Percentiles rank a stretch among this genome's conserved stretches.
Conservation (phyloP, 2,888 invertebrate genomes). For the Andrena minutula region DNA sequence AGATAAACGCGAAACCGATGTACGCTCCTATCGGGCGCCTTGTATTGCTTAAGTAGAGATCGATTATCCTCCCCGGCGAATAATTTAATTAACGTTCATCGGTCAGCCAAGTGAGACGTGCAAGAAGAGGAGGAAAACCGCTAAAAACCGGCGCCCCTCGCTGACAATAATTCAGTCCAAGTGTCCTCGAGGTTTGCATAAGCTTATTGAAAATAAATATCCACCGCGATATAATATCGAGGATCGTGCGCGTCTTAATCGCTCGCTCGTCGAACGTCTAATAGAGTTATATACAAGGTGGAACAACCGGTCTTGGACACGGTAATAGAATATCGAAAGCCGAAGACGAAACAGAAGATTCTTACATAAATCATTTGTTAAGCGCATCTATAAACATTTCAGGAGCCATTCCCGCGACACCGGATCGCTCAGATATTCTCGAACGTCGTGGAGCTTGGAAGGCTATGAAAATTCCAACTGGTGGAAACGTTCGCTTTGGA, state of each 20-base stretch:
- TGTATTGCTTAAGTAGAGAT: conserved; percentile 36
- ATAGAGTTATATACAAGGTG: conserved; percentile 56
- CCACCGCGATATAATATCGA: conserved; percentile 13
- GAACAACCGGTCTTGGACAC: conserved; percentile 53
- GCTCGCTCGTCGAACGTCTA: conserved; percentile 36
- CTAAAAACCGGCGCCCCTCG: background rate
- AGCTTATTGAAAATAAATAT: conserved; percentile 37
- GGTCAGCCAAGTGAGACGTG: background rate
- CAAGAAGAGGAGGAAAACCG: background rate
- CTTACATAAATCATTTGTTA: conserved; percentile 2
- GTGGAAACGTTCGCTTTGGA: background rate
- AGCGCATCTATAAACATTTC: background rate
- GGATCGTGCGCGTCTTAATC: conserved; percentile 24
- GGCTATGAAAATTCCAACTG: background rate
- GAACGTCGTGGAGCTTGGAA: background rate
- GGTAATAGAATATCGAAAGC: conserved; percentile 30
- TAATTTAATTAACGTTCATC: conserved; percentile 34
- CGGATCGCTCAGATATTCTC: background rate
- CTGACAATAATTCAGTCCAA: conserved; percentile 17
- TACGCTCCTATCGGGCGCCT: conserved; percentile 12
- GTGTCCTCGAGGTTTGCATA: conserved; percentile 20
- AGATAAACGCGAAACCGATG: conserved; percentile 34
- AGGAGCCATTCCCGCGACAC: background rate
- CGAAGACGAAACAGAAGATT: conserved; percentile 39
- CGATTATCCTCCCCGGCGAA: conserved; percentile 29